Base-by-base conservation (phyloP, 2,888 invertebrate genomes). In the Diarsia mendica region DNA sequence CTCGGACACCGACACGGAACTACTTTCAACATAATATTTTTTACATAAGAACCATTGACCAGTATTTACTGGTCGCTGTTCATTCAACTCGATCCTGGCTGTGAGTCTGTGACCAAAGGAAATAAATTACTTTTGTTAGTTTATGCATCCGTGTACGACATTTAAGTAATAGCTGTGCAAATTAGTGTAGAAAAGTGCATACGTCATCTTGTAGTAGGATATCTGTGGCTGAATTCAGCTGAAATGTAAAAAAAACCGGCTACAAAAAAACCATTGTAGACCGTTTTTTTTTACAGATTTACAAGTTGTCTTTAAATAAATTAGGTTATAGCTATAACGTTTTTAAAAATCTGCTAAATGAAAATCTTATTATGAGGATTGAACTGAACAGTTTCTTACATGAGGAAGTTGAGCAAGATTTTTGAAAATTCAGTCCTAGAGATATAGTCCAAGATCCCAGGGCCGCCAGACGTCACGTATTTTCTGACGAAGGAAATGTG, bases 21-120 rank as follows among this genome's bases (percentile, higher is more conserved):
- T 73, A 20, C 39, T 63, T 44, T 63, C 44, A 44, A 63, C 11
- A 13, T 18, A 49, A 23, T 18, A 33, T 63, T 81, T 68, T 74
- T 85, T 81, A 85, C 51, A 66, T 80, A 80, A 67, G 64, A 49
- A 69, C 39, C 51, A 46, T n/a, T 73, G 51, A 48, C 28, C 44
- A 58, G 63, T 49, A 53, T 72, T 46, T 39, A 79, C 58, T 60
- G 11, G 46, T 80, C 13, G 20, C 67, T 60, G 55, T 48, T 61
- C 61, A 82, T 75, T 82, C 63, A 66, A 66, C 44, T 61, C 61
- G 65, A 79, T 65, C 51, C 55, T 83, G 65, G 71, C 60, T 70
- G 72, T 83, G 84, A 79, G 65, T 66, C 60, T 70, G 72, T 83
- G 84, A 79, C 72, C 55, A 79, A 79, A 71, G 20, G 33, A 61